Conservation (phyloP, 2,888 invertebrate species). For the Marasmarcha lunaedactyla region DNA sequence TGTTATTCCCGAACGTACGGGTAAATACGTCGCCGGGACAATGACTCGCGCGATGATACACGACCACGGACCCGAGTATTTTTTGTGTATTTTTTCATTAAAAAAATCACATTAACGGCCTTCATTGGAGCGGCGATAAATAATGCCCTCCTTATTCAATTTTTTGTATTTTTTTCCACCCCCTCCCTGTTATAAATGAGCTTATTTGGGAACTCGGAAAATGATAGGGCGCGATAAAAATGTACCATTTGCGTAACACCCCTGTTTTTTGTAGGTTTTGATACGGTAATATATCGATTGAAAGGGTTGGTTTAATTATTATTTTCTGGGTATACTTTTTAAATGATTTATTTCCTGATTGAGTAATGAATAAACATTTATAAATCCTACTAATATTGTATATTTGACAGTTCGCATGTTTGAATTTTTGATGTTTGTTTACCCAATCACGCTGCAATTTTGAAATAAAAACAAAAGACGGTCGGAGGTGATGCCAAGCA, state of each 20-base stretch:
- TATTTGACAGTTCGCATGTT: no score
- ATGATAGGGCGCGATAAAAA: slow-evolving; percentile 63
- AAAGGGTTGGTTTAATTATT: no score
- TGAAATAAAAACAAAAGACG: no score
- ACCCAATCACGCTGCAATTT: no score
- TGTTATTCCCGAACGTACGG: slow-evolving; percentile 30
- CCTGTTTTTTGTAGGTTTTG: slow-evolving; percentile 26
- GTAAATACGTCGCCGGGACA: slow-evolving; percentile 38
- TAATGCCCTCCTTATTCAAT: slow-evolving; percentile 70
- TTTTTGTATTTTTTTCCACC: slow-evolving; percentile 66
- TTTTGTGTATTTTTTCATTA: slow-evolving; percentile 41
- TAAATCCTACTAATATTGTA: no score
- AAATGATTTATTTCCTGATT: no score
- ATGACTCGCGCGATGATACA: slow-evolving; percentile 70
- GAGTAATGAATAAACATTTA: no score
- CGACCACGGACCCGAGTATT: slow-evolving; percentile 60
- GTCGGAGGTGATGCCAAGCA: no score
- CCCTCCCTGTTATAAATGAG: slow-evolving; percentile 64
- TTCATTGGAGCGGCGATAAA: slow-evolving; percentile 70
- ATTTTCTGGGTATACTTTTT: no score
- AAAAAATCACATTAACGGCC: slow-evolving; percentile 70
- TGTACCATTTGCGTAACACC: slow-evolving; percentile 36
- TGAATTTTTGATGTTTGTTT: no score
- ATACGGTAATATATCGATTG: not conserved
- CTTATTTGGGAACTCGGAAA: slow-evolving; percentile 60